Base-by-base conservation (phyloP, 2,797 vertebrate genomes). In the Denticeps clupeoides region DNA sequence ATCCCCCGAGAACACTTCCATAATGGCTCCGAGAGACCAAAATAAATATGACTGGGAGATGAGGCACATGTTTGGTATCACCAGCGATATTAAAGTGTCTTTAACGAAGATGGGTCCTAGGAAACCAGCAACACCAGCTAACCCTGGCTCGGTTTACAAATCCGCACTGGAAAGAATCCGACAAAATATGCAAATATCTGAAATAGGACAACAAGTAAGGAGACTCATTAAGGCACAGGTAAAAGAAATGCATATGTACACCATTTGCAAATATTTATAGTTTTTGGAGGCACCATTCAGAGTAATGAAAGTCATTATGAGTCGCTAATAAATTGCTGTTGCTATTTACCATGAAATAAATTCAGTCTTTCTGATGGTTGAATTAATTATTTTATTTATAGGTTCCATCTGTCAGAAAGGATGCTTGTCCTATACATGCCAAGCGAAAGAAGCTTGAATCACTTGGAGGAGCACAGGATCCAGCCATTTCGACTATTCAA, bases 21-120 rank as follows among this genome's bases (percentile, higher is more conserved):
- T 41, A 26, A 12, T 11, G 31, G 37, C 52, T 18, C 29, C 28
- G 21, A 24, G 2, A 3, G 12, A 1, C n/a, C 38, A 43, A 24
- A 55, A 24, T 41, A 51, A 59, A 9, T n/a, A 16, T 52, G 75
- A 82, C 47, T 23, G 11, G 7, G 46, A 53, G 27, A 67, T 82
- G 21, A 74, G 68, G 58, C 52, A 51, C 47, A 61, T 47, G 1
- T 84, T 80, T 56, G 68, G 75, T n/a, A 73, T 85, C 24, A 71
- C 49, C 9, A 51, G 60, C 0, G 64, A 81, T 35, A 51, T 81
- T 4, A 68, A 48, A 11, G 56, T 85, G 47, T 21, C 18, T 31
- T 63, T 85, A 45, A 53, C 59, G 29, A 79, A 51, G 45, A 26
- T 72, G 4, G 63, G 64, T 4, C 49, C 22, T 23, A 21, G 57